A percentile compares a stretch with the other conserved stretches of the same genome.
These are phyloP conservation scores for Holotrichia oblita DNA, from an alignment of 1,140 invertebrate genomes.

Conservation along the genomic window DNA sequence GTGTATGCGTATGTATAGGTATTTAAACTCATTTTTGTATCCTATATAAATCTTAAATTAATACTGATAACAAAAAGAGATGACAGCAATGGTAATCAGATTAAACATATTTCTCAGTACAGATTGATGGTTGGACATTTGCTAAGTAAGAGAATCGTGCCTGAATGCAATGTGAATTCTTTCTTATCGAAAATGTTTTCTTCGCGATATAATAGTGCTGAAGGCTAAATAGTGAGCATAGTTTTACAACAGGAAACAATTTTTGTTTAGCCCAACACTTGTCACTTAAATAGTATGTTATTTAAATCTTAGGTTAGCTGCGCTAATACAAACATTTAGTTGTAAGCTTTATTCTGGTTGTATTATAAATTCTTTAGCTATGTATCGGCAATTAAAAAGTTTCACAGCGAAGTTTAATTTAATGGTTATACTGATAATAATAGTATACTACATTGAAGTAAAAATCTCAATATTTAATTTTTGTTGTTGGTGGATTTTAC, in stretches of 20 bases:
- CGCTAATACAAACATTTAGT: no score
- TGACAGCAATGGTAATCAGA: conserved; percentile 17
- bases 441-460: no score
- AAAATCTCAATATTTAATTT: no score
- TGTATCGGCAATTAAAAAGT: no score
- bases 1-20: background rate
- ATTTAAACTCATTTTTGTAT: background rate
- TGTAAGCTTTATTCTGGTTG: no score
- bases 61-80: background rate
- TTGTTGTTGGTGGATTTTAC: no score
- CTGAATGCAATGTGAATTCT: background rate
- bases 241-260: background rate
- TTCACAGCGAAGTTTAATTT: no score
- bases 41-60: background rate
- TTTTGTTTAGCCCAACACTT: conserved; percentile 1
- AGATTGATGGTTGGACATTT: background rate
- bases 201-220: background rate
- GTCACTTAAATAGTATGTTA: background rate
- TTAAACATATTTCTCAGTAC: conserved; percentile 5
- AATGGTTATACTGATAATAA: no score
- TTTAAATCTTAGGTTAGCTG: background rate
- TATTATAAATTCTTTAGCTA: no score
- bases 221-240: background rate
- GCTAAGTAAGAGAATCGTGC: background rate
- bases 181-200: conserved; percentile 8